These are phyloP conservation scores for Papilio xuthus DNA, from an alignment of 1,140 invertebrate species.

Conservation along the genomic window DNA sequence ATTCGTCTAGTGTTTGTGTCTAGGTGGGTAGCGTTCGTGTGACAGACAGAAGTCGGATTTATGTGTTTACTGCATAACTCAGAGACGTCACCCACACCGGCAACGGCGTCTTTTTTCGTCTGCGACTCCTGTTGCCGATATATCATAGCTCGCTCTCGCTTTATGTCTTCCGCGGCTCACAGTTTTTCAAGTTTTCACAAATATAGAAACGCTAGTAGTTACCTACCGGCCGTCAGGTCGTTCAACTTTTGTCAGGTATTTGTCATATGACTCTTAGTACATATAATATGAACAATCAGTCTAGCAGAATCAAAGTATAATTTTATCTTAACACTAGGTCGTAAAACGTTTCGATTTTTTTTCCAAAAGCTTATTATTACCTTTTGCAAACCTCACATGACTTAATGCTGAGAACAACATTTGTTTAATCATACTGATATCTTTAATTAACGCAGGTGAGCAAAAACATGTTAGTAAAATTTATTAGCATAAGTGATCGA, in stretches of 20 bases:
- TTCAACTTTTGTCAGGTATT: slow-evolving; percentile 12
- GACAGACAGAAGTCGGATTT: slow-evolving; percentile 80
- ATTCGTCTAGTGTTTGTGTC: slow-evolving; percentile 15
- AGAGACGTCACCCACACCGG: slow-evolving; percentile 54
- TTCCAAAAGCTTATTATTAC: too few species aligned
- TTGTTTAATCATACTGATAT: too few species aligned
- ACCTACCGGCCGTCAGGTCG: slow-evolving; percentile 9
- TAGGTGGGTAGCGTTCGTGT: slow-evolving; percentile 36
- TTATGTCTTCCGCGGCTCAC: slow-evolving; percentile 61
- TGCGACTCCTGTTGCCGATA: slow-evolving; percentile 55
- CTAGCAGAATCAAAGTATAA: too few species aligned
- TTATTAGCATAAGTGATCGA: neutral
- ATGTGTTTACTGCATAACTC: slow-evolving; percentile 82
- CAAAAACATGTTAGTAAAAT: too few species aligned
- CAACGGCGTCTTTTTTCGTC: slow-evolving; percentile 68
- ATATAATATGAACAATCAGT: too few species aligned
- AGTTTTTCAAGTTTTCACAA: slow-evolving; percentile 49
- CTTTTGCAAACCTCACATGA: too few species aligned
- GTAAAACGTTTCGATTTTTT: too few species aligned
- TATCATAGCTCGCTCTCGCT: slow-evolving; percentile 61
- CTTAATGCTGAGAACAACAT: too few species aligned
- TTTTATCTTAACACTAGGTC: neutral
- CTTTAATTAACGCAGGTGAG: too few species aligned
- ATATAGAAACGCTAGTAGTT: slow-evolving; percentile 11
- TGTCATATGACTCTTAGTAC: neutral